Percentiles rank a stretch among this genome's conserved stretches.
Conservation (phyloP, 2,797 vertebrate genomes). For the Hoplostethus atlanticus region DNA sequence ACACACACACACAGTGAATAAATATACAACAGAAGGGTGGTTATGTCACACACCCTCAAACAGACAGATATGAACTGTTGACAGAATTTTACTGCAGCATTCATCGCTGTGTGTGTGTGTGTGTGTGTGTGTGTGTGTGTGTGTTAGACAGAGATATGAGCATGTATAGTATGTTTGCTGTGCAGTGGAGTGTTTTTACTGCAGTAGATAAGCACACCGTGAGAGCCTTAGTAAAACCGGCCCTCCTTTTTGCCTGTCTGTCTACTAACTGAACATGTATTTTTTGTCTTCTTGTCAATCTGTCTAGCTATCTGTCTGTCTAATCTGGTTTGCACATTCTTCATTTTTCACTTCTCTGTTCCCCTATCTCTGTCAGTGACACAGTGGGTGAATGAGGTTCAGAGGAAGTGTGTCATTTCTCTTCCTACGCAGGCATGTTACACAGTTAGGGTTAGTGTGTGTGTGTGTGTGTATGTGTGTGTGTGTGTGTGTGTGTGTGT, state of each 20-base stretch:
- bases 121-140: conserved; percentile 16
- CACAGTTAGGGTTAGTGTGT: too few species aligned
- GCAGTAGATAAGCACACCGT: conserved; percentile 21
- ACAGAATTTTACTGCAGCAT: conserved; percentile 1
- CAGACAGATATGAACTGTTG: conserved; percentile 31
- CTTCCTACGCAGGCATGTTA: not conserved
- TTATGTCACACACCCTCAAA: conserved; percentile 19
- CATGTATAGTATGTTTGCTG: not conserved
- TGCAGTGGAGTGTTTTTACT: not conserved
- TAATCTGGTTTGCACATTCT: conserved; percentile 62
- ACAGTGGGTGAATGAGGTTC: conserved; percentile 45
- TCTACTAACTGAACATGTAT: not conserved
- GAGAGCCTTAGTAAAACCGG: conserved; percentile 6
- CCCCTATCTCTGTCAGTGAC: conserved; percentile 1
- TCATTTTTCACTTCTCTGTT: conserved; percentile 76
- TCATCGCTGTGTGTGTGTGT: not conserved
- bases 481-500: too few species aligned
- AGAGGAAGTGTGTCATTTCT: conserved; percentile 57
- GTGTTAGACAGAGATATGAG: conserved; percentile 29
- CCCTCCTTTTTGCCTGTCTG: not conserved
- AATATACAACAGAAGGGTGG: not conserved
- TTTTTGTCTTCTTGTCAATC: conserved; percentile 10
- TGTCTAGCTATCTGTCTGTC: conserved; percentile 18
- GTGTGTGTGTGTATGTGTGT: too few species aligned
- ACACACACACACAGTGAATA: not conserved